phyloP scores from a whole-genome alignment of 2,113 vertebrate genomes.

The Oreotragus oreotragus region DNA sequence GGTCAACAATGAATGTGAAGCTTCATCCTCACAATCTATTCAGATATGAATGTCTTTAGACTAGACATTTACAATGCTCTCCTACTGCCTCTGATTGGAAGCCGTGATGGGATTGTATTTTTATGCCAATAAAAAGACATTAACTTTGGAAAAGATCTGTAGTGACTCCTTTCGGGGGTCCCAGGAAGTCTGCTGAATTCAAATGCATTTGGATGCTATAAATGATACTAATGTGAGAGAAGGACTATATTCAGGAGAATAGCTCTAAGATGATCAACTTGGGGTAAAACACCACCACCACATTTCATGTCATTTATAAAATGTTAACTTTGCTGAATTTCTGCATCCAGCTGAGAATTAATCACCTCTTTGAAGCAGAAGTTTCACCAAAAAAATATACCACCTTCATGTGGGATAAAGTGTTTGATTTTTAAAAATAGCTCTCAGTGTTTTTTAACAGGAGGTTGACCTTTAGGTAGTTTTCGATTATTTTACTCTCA shows the following conservation, averaged over 20 bases:
- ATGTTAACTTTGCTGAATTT: background rate
- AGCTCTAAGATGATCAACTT: background rate
- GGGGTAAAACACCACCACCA: background rate
- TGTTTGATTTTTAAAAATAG: background rate
- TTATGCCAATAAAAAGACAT: constrained; percentile 64
- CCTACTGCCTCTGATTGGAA: constrained; percentile 35
- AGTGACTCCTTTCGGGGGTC: constrained; percentile 57
- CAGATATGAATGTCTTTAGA: constrained; percentile 51
- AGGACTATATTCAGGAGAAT: background rate
- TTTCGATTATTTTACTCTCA: background rate
- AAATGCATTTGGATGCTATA: constrained; percentile 33
- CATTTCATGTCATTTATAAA: background rate
- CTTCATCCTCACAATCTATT: constrained; percentile 20
- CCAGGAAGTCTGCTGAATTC: constrained; percentile 49
- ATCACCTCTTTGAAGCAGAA: background rate
- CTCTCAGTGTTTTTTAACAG: background rate
- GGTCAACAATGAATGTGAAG: constrained; percentile 9
- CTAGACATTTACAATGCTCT: background rate
- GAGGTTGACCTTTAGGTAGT: background rate
- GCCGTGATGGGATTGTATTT: constrained; percentile 52
- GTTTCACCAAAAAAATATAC: background rate
- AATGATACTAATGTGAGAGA: constrained; percentile 11
- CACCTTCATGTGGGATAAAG: background rate
- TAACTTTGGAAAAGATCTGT: constrained; percentile 47
- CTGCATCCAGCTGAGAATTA: background rate